Base-by-base conservation (phyloP, 2,113 vertebrate species). In the Catharus bicknelli region DNA sequence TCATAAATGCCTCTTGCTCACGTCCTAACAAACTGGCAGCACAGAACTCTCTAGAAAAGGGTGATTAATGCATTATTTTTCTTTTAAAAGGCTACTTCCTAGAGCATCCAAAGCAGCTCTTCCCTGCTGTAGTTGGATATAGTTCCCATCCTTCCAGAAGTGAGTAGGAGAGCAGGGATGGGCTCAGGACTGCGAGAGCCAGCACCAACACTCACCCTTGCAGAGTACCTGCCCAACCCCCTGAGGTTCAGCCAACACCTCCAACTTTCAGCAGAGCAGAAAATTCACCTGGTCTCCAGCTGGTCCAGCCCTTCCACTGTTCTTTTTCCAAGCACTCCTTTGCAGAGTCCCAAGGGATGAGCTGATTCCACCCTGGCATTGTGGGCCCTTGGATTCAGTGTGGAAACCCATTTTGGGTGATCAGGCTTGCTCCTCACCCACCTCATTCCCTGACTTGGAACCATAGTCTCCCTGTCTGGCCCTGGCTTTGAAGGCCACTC, bases 121-220 rank as follows among this genome's bases (percentile, higher is more conserved):
- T 72, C 50, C 48, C 42, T 0, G 0, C 57, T 22, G n/a, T 5
- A 23, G 40, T 20, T 36, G 58, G 34, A 82, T 19, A 18, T 3
- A 4, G 29, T 14, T 57, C 45, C 58, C 47, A 23, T 12, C 50
- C 42, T 12, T 27, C 19, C 86, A 81, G 34, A 54, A 38, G 10
- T 1, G 11, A 83, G 34, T 0, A 17, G 34, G 34, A 66, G 36
- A 3, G 16, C 15, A 11, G 19, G 16, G 30, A 75, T 2, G 13
- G 1, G 4, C 53, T 64, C 8, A 0, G 1, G 1, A 67, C 42
- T n/a, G 32, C 1, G 5, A 53, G 42, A 66, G 50, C 34, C 47
- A 70, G 29, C 22, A 51, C 13, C 25, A 64, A 40, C 36, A 61
- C 20, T 26, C 5, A 5, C 10, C 51, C 45, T 10, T 14, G 16